These are phyloP conservation scores for Aphelocoma coerulescens DNA, from an alignment of 2,113 vertebrate species.

Conservation along the genomic window DNA sequence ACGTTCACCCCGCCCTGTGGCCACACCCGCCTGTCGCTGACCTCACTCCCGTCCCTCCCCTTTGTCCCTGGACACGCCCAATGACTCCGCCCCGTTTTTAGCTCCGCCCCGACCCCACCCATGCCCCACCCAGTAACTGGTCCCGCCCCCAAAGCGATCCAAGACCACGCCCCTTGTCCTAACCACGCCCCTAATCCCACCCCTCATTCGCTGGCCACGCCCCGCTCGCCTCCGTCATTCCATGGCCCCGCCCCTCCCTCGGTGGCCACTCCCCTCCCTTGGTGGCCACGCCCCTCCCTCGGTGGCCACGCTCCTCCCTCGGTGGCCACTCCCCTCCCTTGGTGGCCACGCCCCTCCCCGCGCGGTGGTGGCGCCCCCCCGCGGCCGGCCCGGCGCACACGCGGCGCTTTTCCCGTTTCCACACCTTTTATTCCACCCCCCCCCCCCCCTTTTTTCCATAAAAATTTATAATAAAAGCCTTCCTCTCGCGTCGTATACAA, in stretches of 20 bases:
- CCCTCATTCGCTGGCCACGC: background rate
- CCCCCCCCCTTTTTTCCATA: background rate
- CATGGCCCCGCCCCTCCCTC: rapidly evolving
- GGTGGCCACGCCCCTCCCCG: background rate
- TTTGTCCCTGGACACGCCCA: background rate
- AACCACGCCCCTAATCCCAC: rapidly evolving
- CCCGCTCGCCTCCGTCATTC: rapidly evolving
- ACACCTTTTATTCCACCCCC: constrained; percentile 18
- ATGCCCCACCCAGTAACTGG: too few species aligned
- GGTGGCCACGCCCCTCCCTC: background rate
- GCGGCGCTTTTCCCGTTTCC: background rate
- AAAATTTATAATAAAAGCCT: constrained; percentile 59
- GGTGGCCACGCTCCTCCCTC: background rate
- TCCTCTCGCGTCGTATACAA: constrained; percentile 63
- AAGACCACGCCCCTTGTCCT: too few species aligned
- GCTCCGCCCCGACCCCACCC: too few species aligned
- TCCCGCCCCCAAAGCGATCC: too few species aligned
- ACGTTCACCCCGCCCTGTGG: rapidly evolving
- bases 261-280: rapidly evolving
- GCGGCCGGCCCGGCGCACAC: background rate
- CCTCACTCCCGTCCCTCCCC: rapidly evolving
- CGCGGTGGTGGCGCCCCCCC: background rate
- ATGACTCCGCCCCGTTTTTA: too few species aligned
- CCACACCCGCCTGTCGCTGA: too few species aligned
- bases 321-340: rapidly evolving